Conservation (phyloP, 2,113 vertebrate species). For the Cinclus mexicanus region DNA sequence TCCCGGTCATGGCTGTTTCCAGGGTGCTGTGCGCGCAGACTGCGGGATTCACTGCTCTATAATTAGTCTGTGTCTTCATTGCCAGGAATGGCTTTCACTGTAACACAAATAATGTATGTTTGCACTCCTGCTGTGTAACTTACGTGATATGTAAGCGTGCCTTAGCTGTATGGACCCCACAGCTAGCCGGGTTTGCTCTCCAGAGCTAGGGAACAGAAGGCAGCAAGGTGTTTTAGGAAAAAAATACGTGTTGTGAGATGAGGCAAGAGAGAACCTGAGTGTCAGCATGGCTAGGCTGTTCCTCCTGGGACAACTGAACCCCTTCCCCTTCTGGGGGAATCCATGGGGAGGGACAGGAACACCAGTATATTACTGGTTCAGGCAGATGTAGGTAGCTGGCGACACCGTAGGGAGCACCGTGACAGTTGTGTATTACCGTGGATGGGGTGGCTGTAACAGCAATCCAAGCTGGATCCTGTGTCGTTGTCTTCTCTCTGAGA, state of each 20-base stretch:
- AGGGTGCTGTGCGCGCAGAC: not conserved
- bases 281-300: not conserved
- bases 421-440: rapidly evolving
- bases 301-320: not conserved
- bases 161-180: rapidly evolving
- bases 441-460: not conserved
- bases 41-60: not conserved
- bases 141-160: rapidly evolving
- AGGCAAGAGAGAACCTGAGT: not conserved
- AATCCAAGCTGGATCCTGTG: not conserved
- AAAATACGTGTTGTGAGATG: not conserved
- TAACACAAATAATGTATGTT: not conserved
- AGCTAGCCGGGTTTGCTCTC: not conserved
- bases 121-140: not conserved
- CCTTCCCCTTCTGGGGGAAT: not conserved
- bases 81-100: not conserved
- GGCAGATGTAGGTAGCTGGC: not conserved
- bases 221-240: not conserved
- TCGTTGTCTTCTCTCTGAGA: not conserved
- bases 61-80: not conserved
- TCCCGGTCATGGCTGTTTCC: not conserved
- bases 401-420: rapidly evolving
- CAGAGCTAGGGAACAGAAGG: not conserved
- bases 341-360: too few relatives aligned
- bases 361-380: rapidly evolving